phyloP scores from a whole-genome alignment of 2,113 vertebrate species.

The Takifugu bimaculatus region DNA sequence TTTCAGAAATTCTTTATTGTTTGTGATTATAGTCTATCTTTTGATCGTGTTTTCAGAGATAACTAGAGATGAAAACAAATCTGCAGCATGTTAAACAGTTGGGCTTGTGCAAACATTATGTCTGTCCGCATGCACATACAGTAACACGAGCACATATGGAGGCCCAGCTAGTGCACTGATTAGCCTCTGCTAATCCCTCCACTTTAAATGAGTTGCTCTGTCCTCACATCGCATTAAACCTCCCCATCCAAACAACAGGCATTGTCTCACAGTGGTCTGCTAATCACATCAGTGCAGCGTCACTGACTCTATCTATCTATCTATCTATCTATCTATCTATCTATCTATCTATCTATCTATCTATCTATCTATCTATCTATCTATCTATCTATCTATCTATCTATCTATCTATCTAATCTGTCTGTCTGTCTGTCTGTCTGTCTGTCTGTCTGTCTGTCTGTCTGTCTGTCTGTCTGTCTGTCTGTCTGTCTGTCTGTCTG shows the following conservation, averaged over 20 bases:
- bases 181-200: constrained; percentile 60
- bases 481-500: no score
- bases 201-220: constrained; percentile 54
- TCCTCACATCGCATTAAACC: constrained; percentile 33
- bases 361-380: no score
- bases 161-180: constrained; percentile 43
- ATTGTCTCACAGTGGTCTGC: constrained; percentile 61
- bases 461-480: no score
- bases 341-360: no score
- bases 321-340: no score
- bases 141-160: constrained; percentile 12
- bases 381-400: no score
- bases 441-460: no score
- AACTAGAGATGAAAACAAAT: not conserved
- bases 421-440: no score
- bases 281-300: constrained; percentile 70
- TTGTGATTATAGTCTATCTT: not conserved
- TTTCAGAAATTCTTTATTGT: no score
- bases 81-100: not conserved
- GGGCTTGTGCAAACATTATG: not conserved
- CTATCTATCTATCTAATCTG: no score
- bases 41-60: not conserved
- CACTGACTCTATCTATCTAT: constrained; percentile 16
- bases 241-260: constrained; percentile 21
- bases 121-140: not conserved